Evolutionary conservation across 2,888 invertebrate genomes (phyloP).

Genomic region (Caenorhabditis afra): DNA sequence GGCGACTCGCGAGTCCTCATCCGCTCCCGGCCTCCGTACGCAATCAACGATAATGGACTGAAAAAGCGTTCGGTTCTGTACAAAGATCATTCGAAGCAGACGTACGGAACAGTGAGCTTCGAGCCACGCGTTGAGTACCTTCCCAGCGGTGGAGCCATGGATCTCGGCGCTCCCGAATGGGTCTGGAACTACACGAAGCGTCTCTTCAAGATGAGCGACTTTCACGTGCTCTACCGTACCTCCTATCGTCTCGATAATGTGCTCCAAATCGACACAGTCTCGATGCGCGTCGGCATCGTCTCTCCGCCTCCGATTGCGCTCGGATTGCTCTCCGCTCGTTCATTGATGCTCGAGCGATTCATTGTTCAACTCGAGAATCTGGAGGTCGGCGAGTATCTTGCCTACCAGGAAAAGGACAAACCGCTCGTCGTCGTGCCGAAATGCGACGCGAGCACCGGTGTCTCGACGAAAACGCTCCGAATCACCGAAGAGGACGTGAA

Average conservation of each 20-base stretch:
- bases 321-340: constrained; percentile 42
- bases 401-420: constrained; percentile 18
- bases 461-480: constrained; percentile 15
- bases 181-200: constrained; percentile 54
- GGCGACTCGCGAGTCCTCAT: constrained; percentile 28
- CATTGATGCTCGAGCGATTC: constrained; percentile 37
- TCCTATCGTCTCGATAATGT: constrained; percentile 30
- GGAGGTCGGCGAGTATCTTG: constrained; percentile 31
- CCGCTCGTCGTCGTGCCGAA: constrained; percentile 28
- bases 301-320: constrained; percentile 23
- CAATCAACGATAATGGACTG: neutral
- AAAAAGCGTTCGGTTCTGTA: neutral
- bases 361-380: constrained; percentile 7
- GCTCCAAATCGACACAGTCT: constrained; percentile 36
- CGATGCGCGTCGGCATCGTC: constrained; percentile 21
- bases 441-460: constrained; percentile 5
- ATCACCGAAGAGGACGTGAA: constrained; percentile 13
- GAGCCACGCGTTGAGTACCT: constrained; percentile 58
- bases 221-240: constrained; percentile 43
- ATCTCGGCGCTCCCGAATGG: constrained; percentile 48
- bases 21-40: constrained; percentile 40
- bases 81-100: neutral
- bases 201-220: constrained; percentile 32
- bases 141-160: constrained; percentile 59
- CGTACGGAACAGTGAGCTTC: constrained; percentile 22